Evolutionary conservation across 2,888 invertebrate genomes (phyloP).

Genomic region (Mimachlamys varia): DNA sequence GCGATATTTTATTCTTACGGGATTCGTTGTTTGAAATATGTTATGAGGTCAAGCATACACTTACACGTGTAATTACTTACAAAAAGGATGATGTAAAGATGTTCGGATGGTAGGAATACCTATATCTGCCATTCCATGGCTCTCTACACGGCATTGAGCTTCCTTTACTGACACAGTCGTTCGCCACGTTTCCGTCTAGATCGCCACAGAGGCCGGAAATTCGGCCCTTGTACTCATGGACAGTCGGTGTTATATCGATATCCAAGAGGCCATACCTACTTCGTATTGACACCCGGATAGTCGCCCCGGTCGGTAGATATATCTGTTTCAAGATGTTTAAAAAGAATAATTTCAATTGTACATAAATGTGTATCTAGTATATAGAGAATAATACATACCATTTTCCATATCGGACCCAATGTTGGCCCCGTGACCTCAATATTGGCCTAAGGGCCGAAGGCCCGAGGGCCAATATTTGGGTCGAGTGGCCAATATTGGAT

Average conservation of each 20-base stretch:
- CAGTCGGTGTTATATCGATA: neutral
- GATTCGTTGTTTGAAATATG: too few relatives aligned
- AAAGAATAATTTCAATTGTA: neutral
- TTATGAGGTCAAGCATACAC: too few relatives aligned
- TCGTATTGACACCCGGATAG: neutral
- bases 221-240: neutral
- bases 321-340: neutral
- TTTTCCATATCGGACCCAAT: too few relatives aligned
- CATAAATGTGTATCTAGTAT: neutral
- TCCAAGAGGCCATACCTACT: neutral
- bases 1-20: too few relatives aligned
- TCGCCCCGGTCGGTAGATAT: neutral
- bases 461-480: too few relatives aligned
- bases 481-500: too few relatives aligned
- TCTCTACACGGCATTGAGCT: neutral
- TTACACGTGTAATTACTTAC: neutral
- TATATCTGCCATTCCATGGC: neutral
- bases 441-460: too few relatives aligned
- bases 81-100: neutral
- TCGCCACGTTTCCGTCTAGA: neutral
- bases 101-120: neutral
- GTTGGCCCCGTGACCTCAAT: too few relatives aligned
- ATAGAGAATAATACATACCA: too few relatives aligned
- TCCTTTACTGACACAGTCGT: conserved; percentile 1
- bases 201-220: neutral